Evolutionary conservation across 2,797 vertebrate species (phyloP), one percentile per base, ranked within the genome.

Genomic region (Melanotaenia parkinsoni): DNA sequence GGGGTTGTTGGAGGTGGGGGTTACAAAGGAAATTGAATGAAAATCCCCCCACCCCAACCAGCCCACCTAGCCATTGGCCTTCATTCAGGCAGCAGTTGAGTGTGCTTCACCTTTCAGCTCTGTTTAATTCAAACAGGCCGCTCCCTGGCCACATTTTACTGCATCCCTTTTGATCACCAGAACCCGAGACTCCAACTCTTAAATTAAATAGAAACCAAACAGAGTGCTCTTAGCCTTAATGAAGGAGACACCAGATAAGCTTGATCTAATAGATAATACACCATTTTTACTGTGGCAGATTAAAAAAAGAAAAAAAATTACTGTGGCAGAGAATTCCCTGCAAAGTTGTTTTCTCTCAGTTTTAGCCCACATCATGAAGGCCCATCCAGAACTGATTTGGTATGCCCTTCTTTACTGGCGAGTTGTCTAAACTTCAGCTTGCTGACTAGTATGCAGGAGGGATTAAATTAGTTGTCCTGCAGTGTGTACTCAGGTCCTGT

Each of bases 61-160:
- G 70, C 74, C 75, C 80, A 38, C 30, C 70, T 78, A 77, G 71
- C 61, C 76, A 64, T 80, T 65, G 53, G 72, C 32, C 70, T 69
- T 70, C 51, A 85, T 92, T 89, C 81, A 92, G 38, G 72, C 85
- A 28, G 67, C 77, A 72, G 87, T 74, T 54, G 70, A 89, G 86
- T 80, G 87, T 77, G 81, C 82, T 89, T 90, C 82, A 85, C 82
- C 86, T 90, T 86, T 89, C 88, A 90, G 88, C 64, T 54, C 78
- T 32, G 66, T 74, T 89, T 89, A 84, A 87, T 90, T 86, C 87
- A 88, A 82, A 78, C 82, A 28, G 59, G 45, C 74, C 66, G 32
- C 79, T 82, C 77, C 84, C 56, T 58, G 11, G 38, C 61, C 63
- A 59, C 75, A 69, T 84, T 89, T 88, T 74, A 83, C 78, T 73